Evolutionary conservation across 2,888 invertebrate genomes (phyloP).

Genomic region (Leptopilina syphax): DNA sequence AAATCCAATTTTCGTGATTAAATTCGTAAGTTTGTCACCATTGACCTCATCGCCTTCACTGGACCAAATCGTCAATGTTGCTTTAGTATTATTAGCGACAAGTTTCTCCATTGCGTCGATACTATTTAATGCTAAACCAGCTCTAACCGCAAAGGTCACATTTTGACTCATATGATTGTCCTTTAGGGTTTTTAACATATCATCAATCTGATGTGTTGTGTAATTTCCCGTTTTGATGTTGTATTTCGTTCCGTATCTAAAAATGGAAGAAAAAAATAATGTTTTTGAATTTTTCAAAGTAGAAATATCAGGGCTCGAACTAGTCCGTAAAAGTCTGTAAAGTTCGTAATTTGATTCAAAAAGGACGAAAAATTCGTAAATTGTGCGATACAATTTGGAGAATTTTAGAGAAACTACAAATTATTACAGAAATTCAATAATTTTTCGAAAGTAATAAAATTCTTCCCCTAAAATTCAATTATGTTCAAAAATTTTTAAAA

Average conservation of each 20-base stretch:
- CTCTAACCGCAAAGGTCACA: conserved; percentile 89
- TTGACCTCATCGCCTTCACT: conserved; percentile 83
- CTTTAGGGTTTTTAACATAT: conserved; percentile 82
- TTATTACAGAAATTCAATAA: too few relatives aligned
- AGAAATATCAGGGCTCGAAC: too few relatives aligned
- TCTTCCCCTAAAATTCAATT: too few relatives aligned
- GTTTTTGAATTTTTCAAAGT: too few relatives aligned
- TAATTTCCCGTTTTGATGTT: conserved; percentile 80
- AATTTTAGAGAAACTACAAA: too few relatives aligned
- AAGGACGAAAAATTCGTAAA: too few relatives aligned
- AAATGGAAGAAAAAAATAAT: conserved; percentile 2
- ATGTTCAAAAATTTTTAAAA: too few relatives aligned
- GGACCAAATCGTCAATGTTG: conserved; percentile 90
- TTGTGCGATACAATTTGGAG: too few relatives aligned
- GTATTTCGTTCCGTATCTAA: conserved; percentile 60
- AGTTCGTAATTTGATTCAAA: too few relatives aligned
- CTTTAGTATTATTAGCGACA: conserved; percentile 77
- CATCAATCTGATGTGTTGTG: conserved; percentile 81
- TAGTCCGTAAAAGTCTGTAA: too few relatives aligned
- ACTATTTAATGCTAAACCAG: conserved; percentile 84
- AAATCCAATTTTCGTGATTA: conserved; percentile 84
- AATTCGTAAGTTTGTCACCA: conserved; percentile 81
- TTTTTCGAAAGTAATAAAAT: too few relatives aligned
- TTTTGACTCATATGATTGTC: conserved; percentile 81
- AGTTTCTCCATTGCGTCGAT: conserved; percentile 81